Evolutionary conservation across 2,113 vertebrate species (phyloP), one percentile per base, ranked within the genome.

Genomic region (Carassius carassius): DNA sequence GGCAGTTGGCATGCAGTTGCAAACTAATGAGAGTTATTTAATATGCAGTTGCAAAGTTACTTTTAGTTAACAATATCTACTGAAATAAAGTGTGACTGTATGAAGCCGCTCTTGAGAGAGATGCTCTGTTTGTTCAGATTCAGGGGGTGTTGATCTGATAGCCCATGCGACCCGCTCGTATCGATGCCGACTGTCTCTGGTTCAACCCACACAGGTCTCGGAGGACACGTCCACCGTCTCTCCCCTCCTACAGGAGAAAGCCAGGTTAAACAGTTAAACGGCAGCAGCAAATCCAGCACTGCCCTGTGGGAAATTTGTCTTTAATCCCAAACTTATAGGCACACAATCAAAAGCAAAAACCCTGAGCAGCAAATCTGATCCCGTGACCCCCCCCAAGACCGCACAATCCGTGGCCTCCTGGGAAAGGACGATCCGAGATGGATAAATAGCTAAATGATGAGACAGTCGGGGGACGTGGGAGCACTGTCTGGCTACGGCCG

Each of bases 361-460:
- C 97, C 96, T 84, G 94, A 95, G 97, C 96, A 98, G 98, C 97
- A 98, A 97, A 98, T 97, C 96, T 98, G 97, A 98, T 98, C 97
- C 96, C 96, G 95, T 95, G 91, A 85, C 82, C 87, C 78, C 37
- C 78, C 74, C 23, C 62, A 72, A 29, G n/a, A 62, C 65, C 49
- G 14, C 84, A 86, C 97, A 97, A 97, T 41, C 97, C 96, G 9
- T 10, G 94, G 37, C 95, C 97, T 98, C 97, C 91, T 95, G 97
- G 97, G 97, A 98, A 94, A 87, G 94, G 94, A 97, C 97, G 96
- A 96, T 96, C 95, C 87, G 93, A 96, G 96, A 97, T 97, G 97
- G 97, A 99, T 99, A 99, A 99, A 98, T 98, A 98, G 96, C 97
- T 99, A 98, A 98, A 99, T 98, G 97, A 99, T 99, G 98, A 98